phyloP scores from a whole-genome alignment of 2,888 invertebrate species.

The Charanyca ferruginea region DNA sequence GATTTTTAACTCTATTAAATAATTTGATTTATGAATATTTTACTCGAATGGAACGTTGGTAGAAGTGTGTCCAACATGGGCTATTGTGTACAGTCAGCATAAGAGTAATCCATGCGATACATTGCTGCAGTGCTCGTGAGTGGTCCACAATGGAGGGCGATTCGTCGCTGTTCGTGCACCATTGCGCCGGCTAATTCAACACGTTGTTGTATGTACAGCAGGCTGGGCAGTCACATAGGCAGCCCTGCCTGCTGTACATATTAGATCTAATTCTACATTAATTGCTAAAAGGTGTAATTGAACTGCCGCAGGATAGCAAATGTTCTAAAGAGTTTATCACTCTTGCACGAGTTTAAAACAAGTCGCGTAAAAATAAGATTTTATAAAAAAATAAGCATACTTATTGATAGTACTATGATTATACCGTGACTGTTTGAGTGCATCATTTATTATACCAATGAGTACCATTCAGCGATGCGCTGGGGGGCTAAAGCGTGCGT shows the following conservation, averaged over 20 bases:
- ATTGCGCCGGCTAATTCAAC: conserved; percentile 54
- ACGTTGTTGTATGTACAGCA: conserved; percentile 35
- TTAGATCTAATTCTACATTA: not conserved
- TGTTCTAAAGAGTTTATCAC: conserved; percentile 30
- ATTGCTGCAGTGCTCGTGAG: conserved; percentile 30
- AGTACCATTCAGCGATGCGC: conserved; percentile 45
- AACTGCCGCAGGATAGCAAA: not conserved
- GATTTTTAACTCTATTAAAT: conserved; percentile 40
- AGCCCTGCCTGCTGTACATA: not conserved
- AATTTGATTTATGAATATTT: conserved; percentile 47
- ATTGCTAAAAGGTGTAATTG: conserved; percentile 21
- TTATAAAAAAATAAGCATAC: not conserved
- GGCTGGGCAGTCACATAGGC: not conserved
- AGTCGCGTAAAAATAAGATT: not conserved
- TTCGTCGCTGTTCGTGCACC: conserved; percentile 57
- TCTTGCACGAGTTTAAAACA: not conserved
- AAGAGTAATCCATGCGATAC: conserved; percentile 57
- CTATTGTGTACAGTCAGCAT: conserved; percentile 41
- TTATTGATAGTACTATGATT: not conserved
- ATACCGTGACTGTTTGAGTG: conserved; percentile 3
- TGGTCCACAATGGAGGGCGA: conserved; percentile 43
- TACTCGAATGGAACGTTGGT: conserved; percentile 21
- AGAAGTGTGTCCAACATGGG: conserved; percentile 43
- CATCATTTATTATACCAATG: conserved; percentile 3
- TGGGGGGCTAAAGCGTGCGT: conserved; percentile 77